Evolutionary conservation across 2,113 vertebrate genomes (phyloP).

Genomic region (Fulica atra): DNA sequence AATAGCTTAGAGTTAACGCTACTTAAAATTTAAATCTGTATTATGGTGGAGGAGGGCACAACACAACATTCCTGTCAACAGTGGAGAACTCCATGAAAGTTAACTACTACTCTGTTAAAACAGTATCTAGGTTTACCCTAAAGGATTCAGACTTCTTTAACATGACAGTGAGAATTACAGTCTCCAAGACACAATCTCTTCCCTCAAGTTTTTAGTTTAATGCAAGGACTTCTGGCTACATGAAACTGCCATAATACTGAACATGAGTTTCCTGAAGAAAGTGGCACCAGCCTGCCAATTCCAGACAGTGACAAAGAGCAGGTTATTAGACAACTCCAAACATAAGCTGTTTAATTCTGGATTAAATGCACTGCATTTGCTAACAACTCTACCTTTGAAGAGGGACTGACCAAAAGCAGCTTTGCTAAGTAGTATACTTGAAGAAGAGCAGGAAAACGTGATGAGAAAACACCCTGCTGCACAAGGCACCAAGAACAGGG

Average conservation of each 20-base stretch:
- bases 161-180: not conserved
- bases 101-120: not conserved
- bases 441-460: too few relatives aligned
- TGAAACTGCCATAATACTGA: not conserved
- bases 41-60: fast-evolving
- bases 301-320: not conserved
- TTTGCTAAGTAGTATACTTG: too few relatives aligned
- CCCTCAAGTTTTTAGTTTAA: not conserved
- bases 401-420: too few relatives aligned
- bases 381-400: too few relatives aligned
- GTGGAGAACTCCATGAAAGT: not conserved
- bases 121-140: not conserved
- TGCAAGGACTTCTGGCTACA: not conserved
- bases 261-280: not conserved
- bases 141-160: not conserved
- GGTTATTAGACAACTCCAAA: not conserved
- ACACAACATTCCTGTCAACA: not conserved
- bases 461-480: too few relatives aligned
- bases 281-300: not conserved
- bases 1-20: not conserved
- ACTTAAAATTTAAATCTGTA: not conserved
- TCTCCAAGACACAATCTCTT: not conserved
- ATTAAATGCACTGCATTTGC: too few relatives aligned
- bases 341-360: not conserved
- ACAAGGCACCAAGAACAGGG: too few relatives aligned